These are phyloP conservation scores for Vultur gryphus DNA, from an alignment of 2,797 vertebrate species.

Conservation along the genomic window DNA sequence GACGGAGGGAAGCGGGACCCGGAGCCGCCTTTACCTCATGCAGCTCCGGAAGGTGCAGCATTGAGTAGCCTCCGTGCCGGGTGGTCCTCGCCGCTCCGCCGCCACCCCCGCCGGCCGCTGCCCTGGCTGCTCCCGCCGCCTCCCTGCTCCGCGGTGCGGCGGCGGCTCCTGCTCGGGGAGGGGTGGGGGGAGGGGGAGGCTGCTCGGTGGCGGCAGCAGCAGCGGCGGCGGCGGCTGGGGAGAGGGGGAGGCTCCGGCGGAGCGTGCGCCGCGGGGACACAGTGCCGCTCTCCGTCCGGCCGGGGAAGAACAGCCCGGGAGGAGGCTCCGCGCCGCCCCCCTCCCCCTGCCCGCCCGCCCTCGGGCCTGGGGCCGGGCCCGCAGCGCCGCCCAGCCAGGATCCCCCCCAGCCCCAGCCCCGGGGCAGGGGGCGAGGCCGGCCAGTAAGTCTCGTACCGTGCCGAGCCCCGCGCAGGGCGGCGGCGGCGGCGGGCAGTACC, in stretches of 20 bases:
- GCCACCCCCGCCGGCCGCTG: slow-evolving; percentile 7
- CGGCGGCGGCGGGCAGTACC: background rate
- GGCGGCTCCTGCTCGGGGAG: slow-evolving; percentile 58
- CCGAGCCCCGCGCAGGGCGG: background rate
- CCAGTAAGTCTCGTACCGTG: background rate
- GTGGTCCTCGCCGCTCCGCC: background rate
- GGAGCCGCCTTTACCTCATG: slow-evolving; percentile 54
- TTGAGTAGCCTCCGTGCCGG: slow-evolving; percentile 49
- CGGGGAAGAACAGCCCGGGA: slow-evolving; percentile 32
- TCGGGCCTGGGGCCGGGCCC: slow-evolving; percentile 44
- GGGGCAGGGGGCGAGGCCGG: background rate
- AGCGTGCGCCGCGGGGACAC: slow-evolving; percentile 10
- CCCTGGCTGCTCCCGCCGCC: background rate
- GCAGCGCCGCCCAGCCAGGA: slow-evolving; percentile 46
- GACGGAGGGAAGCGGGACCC: background rate
- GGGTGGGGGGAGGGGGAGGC: slow-evolving; percentile 61
- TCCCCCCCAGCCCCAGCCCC: background rate
- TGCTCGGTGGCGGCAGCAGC: slow-evolving; percentile 53
- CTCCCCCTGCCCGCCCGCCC: background rate
- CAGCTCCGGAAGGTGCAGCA: slow-evolving; percentile 67
- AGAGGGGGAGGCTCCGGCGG: background rate
- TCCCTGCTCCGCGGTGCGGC: slow-evolving; percentile 53
- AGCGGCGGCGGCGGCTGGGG: background rate
- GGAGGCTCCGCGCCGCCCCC: background rate
- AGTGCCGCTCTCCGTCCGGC: slow-evolving; percentile 60